A percentile compares a stretch with the other conserved stretches of the same genome.
phyloP scores from a whole-genome alignment of 23 tunicate species.

The Ciona savignyi region DNA sequence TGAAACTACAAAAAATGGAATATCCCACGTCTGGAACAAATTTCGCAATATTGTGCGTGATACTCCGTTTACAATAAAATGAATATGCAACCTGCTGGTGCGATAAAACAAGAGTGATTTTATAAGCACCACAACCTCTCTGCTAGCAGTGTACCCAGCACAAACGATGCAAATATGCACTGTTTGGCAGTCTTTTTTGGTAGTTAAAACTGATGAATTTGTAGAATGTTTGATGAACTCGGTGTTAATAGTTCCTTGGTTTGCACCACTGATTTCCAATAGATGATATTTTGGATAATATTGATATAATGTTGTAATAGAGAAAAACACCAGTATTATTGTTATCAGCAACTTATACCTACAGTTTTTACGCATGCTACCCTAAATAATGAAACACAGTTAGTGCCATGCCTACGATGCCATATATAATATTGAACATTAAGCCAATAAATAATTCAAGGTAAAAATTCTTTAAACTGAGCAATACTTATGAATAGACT shows the following conservation, averaged over 20 bases:
- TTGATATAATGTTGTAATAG: background rate
- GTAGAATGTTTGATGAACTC: background rate
- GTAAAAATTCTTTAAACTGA: too few relatives aligned
- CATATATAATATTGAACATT: too few relatives aligned
- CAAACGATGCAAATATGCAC: slow-evolving; percentile 56
- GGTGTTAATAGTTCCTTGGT: background rate
- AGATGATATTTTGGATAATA: background rate
- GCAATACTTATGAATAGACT: too few relatives aligned
- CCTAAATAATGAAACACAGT: too few relatives aligned
- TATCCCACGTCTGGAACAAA: slow-evolving; percentile 76
- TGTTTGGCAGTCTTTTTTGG: slow-evolving; percentile 15
- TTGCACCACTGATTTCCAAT: too few relatives aligned
- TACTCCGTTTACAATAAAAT: slow-evolving; percentile 48
- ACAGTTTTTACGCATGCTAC: background rate
- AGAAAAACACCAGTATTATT: too few relatives aligned
- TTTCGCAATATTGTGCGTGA: slow-evolving; percentile 39
- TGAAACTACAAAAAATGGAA: slow-evolving; percentile 60
- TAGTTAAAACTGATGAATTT: background rate
- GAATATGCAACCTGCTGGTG: slow-evolving; percentile 47
- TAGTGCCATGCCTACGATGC: too few relatives aligned
- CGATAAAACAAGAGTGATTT: slow-evolving; percentile 62
- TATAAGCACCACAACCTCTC: slow-evolving; percentile 41
- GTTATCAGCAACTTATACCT: background rate
- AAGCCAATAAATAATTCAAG: too few relatives aligned
- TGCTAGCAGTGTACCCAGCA: slow-evolving; percentile 41